Evolutionary conservation across 2,797 vertebrate species (phyloP), one percentile per base, ranked within the genome.

Genomic region (Darevskia mixta): DNA sequence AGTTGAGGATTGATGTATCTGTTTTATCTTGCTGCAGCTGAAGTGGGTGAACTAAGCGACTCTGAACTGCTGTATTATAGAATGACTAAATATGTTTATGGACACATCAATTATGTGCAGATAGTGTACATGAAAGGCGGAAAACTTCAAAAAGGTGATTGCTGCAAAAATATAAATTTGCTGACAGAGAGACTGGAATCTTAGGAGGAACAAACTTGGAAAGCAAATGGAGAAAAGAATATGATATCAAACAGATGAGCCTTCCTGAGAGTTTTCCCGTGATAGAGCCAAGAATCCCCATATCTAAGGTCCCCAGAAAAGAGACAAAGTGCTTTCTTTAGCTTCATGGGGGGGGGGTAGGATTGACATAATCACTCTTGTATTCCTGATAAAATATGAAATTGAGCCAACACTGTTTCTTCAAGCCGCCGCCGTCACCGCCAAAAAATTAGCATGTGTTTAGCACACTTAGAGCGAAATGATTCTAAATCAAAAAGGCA

Each of bases 81-180:
- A n/a, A 79, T 76, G 41, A 61, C 3, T 90, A 75, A 72, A 9
- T 61, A 5, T 29, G 0, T 72, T 2, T 72, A 82, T 32, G 8
- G 79, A 79, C 67, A 72, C 10, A 87, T 76, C 43, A 87, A 0
- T 86, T 11, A 38, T 9, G 2, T 72, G 23, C 38, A 89, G 5
- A 87, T 5, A 86, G 35, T 81, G 35, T 82, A 43, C 5, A 83
- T 0, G 83, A 90, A 87, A 0, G 0, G 78, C 29, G 2, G 4
- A 86, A 92, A 86, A 86, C 10, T 73, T 86, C 5, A 90, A 55
- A 82, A 92, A 86, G 35, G 80, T 1, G 10, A 45, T 80, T 88
- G 87, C 76, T 0, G 0, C 20, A n/a, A 43, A 75, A 61, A 90
- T 83, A 15, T 84, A 86, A 86, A 82, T 3, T 32, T 81, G 0